phyloP scores from a whole-genome alignment of 2,113 vertebrate genomes.

The Pseudopodoces humilis region DNA sequence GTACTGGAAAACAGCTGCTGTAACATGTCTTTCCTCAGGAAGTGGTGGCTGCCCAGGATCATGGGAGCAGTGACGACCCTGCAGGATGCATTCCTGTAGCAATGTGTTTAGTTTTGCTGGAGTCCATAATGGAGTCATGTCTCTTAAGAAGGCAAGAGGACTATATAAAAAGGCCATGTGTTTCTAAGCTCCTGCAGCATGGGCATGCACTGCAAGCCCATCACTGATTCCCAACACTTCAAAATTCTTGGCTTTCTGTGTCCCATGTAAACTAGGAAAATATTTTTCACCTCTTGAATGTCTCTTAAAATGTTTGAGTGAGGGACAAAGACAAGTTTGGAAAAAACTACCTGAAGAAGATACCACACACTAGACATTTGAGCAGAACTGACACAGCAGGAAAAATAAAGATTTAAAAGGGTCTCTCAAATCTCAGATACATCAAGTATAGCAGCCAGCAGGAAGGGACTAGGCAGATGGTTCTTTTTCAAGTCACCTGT shows the following conservation, averaged over 20 bases:
- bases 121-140: not conserved
- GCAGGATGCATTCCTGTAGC: not conserved
- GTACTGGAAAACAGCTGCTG: fast-evolving
- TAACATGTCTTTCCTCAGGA: no score
- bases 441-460: not conserved
- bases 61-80: not conserved
- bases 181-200: not conserved
- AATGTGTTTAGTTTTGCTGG: not conserved
- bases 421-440: not conserved
- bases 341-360: not conserved
- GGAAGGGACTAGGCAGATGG: not conserved
- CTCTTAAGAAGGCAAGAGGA: not conserved
- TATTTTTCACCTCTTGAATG: not conserved
- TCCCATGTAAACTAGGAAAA: not conserved
- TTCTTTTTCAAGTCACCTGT: not conserved
- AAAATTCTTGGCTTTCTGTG: not conserved
- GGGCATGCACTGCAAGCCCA: not conserved
- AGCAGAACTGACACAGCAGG: not conserved
- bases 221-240: not conserved
- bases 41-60: no score
- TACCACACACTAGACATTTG: not conserved
- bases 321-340: not conserved
- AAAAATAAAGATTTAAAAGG: not conserved
- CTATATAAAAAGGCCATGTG: fast-evolving
- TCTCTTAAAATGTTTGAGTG: not conserved